These are phyloP conservation scores for Cyrtorhinus lividipennis DNA, from an alignment of 1,140 invertebrate genomes.

Conservation along the genomic window DNA sequence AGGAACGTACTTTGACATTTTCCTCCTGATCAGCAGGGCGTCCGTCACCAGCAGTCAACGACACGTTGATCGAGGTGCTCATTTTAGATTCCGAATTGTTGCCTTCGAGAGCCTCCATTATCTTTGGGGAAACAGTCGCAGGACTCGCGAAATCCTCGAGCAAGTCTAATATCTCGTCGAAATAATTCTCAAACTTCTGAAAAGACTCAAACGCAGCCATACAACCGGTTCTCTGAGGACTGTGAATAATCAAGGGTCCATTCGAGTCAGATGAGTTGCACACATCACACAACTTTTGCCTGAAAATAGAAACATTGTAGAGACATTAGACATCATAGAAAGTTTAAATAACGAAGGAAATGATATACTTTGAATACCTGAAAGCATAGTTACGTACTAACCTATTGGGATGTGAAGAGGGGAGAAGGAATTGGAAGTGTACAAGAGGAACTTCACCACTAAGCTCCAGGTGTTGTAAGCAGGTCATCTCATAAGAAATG, in stretches of 20 bases:
- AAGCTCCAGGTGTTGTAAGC: slow-evolving; percentile 75
- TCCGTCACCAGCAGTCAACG: slow-evolving; percentile 35
- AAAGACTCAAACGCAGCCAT: slow-evolving; percentile 85
- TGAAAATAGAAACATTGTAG: neutral
- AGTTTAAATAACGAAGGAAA: no score
- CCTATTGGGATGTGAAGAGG: slow-evolving; percentile 85
- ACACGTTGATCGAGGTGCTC: slow-evolving; percentile 60
- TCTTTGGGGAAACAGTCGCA: slow-evolving; percentile 47
- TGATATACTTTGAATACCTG: no score
- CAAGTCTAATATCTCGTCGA: slow-evolving; percentile 73
- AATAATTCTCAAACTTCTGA: slow-evolving; percentile 68
- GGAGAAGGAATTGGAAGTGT: slow-evolving; percentile 89
- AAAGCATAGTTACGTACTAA: no score
- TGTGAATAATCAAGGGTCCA: slow-evolving; percentile 24
- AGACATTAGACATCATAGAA: no score
- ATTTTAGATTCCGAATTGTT: slow-evolving; percentile 48
- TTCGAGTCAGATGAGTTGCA: slow-evolving; percentile 4
- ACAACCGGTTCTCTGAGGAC: slow-evolving; percentile 56
- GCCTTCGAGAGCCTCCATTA: slow-evolving; percentile 53
- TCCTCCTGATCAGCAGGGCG: slow-evolving; percentile 14
- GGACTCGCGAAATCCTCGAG: slow-evolving; percentile 60
- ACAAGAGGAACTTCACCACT: slow-evolving; percentile 72
- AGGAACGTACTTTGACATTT: slow-evolving; percentile 18
- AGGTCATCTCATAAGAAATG: slow-evolving; percentile 86
- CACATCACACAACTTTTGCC: slow-evolving; percentile 16